Base-by-base conservation (phyloP, 2,888 invertebrate species). In the Chymomyza procnemis region DNA sequence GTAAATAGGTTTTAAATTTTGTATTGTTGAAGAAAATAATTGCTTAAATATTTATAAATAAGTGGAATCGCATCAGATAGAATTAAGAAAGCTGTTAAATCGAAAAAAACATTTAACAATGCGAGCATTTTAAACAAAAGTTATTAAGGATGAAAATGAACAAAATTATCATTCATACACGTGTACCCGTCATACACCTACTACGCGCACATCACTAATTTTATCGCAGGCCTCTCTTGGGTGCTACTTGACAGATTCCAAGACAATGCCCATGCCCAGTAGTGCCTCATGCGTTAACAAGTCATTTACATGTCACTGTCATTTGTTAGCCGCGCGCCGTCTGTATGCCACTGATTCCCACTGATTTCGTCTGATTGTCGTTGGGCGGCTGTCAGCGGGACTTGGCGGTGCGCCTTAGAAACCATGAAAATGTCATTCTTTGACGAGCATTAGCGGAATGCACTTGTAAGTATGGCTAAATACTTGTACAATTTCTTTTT, bases 231-330 rank as follows among this genome's bases (percentile, higher is more conserved):
- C 34, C 34, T 41, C 12, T 41, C 34, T 41, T 41, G 34, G 34
- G 34, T 66, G 60, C 34, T 64, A 64, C 70, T 75, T 74, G 85
- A 80, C 83, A 85, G 80, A 81, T 83, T 66, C 80, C 72, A 73
- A 68, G 83, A 67, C 75, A 50, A 19, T 41, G 34, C 34, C 34
- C 19, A 16, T 18, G 4, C 34, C 14, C 61, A 64, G n/a, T 61
- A 55, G 34, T 54, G 58, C 48, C 26, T 4, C 9, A 16, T 8
- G 47, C 57, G 63, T 16, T 72, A 63, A 72, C 72, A 72, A 55
- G 57, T 60, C 67, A 16, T 50, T 16, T 50, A 18, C 48, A 50
- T 50, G 34, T 41, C 34, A 50, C 14, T 50, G 48, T 50, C 48
- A 50, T n/a, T 6, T 41, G 63, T 48, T 72, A 67, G 34, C 64